A percentile compares a stretch with the other conserved stretches of the same genome.
phyloP scores from a whole-genome alignment of 2,888 invertebrate species.

The Diarsia dahlii region DNA sequence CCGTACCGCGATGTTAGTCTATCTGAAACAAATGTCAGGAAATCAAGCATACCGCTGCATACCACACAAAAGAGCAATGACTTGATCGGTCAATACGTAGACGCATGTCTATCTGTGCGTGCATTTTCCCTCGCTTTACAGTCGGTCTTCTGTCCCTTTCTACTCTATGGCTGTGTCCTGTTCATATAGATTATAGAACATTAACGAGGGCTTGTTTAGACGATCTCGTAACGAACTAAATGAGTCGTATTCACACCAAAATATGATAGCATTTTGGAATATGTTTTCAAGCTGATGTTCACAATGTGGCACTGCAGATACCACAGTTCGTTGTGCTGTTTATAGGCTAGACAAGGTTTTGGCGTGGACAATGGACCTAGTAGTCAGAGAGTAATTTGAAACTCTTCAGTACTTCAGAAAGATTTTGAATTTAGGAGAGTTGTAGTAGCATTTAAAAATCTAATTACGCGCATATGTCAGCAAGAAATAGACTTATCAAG shows the following conservation, averaged over 20 bases:
- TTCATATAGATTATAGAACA: constrained; percentile 41
- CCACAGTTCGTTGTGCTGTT: constrained; percentile 20
- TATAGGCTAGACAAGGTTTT: not conserved
- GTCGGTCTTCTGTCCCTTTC: not conserved
- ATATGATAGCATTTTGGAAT: constrained; percentile 27
- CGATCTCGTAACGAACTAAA: constrained; percentile 37
- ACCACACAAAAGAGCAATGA: too few species aligned
- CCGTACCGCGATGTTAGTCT: too few species aligned
- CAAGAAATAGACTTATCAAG: not conserved
- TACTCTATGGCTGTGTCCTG: constrained; percentile 44
- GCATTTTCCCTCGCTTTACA: not conserved
- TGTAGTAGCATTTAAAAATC: not conserved
- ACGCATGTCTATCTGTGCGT: not conserved
- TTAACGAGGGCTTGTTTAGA: constrained; percentile 44
- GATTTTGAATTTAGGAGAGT: not conserved
- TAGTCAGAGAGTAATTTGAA: not conserved
- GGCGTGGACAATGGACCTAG: not conserved
- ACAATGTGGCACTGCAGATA: constrained; percentile 4
- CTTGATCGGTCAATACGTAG: not conserved
- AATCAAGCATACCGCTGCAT: too few species aligned
- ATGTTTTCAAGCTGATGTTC: constrained; percentile 14
- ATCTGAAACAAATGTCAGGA: too few species aligned
- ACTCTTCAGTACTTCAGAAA: not conserved
- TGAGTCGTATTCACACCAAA: constrained; percentile 33
- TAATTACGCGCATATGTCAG: not conserved